Conservation (phyloP, 2,113 vertebrate genomes). For the Ageneiosus marmoratus region DNA sequence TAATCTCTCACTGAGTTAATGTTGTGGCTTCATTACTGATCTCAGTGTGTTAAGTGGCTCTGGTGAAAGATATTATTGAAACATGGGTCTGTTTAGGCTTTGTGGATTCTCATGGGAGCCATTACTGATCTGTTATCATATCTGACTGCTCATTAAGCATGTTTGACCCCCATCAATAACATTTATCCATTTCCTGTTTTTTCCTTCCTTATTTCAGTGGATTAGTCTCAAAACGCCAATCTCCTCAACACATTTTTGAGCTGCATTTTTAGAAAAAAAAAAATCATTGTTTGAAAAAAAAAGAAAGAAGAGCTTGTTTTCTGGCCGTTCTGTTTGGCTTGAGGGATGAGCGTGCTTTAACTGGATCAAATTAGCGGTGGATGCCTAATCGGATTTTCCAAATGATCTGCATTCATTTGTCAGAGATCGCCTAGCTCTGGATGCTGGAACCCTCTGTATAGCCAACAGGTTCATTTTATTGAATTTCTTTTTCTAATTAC, state of each 20-base stretch:
- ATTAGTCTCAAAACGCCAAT: not conserved
- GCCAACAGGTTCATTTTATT: not conserved
- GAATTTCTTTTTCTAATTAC: not conserved
- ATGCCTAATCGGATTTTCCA: conserved; percentile 36
- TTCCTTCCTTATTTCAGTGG: not conserved
- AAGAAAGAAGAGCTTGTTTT: not conserved
- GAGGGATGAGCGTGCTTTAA: conserved; percentile 27
- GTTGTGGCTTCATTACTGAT: not conserved
- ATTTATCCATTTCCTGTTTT: not conserved
- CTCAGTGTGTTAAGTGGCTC: not conserved
- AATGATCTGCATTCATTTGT: not conserved
- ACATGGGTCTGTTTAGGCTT: not conserved
- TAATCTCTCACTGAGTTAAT: not conserved
- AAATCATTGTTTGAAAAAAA: not conserved
- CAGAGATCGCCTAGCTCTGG: not conserved
- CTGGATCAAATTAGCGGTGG: conserved; percentile 5
- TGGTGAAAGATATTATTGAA: not conserved
- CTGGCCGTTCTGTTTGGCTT: conserved; percentile 4
- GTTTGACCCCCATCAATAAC: not conserved
- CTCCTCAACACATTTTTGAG: not conserved
- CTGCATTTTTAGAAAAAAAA: not conserved
- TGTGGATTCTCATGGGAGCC: not conserved
- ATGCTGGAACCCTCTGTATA: not conserved
- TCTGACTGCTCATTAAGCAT: not conserved
- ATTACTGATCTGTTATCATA: not conserved